phyloP scores from a whole-genome alignment of 2,888 invertebrate genomes.

The Protula sp. region DNA sequence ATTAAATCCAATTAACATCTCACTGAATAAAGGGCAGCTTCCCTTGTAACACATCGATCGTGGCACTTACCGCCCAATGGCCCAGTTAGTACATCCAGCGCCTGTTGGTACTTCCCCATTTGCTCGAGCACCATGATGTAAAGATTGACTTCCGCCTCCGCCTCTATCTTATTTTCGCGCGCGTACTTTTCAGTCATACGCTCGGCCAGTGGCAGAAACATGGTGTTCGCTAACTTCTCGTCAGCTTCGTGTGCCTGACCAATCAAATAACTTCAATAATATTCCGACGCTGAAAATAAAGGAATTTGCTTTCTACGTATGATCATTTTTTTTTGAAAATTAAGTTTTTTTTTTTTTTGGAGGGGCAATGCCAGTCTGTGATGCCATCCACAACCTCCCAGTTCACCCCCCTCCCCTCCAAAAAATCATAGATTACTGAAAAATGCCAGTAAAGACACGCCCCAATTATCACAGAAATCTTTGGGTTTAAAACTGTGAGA shows the following conservation, averaged over 20 bases:
- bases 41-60: too few relatives aligned
- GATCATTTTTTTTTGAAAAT: neutral
- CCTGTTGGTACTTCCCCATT: conserved; percentile 72
- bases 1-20: neutral
- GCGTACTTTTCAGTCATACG: conserved; percentile 89
- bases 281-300: too few relatives aligned
- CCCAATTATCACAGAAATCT: too few relatives aligned
- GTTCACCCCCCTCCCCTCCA: too few relatives aligned
- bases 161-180: conserved; percentile 78
- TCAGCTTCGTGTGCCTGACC: conserved; percentile 44
- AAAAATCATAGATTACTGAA: too few relatives aligned
- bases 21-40: neutral
- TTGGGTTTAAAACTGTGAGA: too few relatives aligned
- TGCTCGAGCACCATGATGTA: conserved; percentile 79
- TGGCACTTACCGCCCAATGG: conserved; percentile 61
- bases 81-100: conserved; percentile 74
- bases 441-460: too few relatives aligned
- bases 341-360: too few relatives aligned
- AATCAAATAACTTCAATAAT: too few relatives aligned
- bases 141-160: conserved; percentile 87
- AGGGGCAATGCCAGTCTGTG: too few relatives aligned
- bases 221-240: conserved; percentile 58
- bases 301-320: neutral
- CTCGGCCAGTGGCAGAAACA: conserved; percentile 82
- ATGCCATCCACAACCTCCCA: too few relatives aligned